Evolutionary conservation across 1,140 invertebrate species (phyloP).

Genomic region (Euura saliciscinereae): DNA sequence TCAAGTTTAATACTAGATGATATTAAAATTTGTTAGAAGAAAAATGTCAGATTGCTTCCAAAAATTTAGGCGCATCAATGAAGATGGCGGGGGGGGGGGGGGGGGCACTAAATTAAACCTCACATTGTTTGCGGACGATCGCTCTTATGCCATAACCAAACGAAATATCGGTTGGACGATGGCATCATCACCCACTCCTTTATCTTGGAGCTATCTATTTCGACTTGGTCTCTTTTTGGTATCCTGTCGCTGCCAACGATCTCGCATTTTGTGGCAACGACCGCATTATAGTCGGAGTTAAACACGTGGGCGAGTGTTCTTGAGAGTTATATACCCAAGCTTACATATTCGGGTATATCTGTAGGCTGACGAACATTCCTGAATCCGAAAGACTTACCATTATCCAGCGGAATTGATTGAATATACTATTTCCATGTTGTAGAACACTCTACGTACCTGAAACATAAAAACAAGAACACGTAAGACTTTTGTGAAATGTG

Average conservation of each 20-base stretch:
- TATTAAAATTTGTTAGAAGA: too few species aligned
- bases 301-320: too few species aligned
- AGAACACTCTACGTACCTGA: neutral
- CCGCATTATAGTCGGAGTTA: too few species aligned
- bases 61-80: neutral
- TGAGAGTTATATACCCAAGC: too few species aligned
- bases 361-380: too few species aligned
- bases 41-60: too few species aligned
- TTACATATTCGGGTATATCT: too few species aligned
- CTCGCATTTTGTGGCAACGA: neutral
- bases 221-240: neutral
- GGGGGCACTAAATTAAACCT: neutral
- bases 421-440: neutral
- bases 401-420: neutral
- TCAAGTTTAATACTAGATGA: too few species aligned
- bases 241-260: neutral
- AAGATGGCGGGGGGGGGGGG: neutral
- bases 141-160: neutral
- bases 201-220: too few species aligned
- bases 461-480: neutral
- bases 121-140: neutral
- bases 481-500: neutral
- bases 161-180: neutral
- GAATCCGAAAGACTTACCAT: neutral
- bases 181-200: neutral